Base-by-base conservation (phyloP, 2,797 vertebrate genomes). In the Huso huso region DNA sequence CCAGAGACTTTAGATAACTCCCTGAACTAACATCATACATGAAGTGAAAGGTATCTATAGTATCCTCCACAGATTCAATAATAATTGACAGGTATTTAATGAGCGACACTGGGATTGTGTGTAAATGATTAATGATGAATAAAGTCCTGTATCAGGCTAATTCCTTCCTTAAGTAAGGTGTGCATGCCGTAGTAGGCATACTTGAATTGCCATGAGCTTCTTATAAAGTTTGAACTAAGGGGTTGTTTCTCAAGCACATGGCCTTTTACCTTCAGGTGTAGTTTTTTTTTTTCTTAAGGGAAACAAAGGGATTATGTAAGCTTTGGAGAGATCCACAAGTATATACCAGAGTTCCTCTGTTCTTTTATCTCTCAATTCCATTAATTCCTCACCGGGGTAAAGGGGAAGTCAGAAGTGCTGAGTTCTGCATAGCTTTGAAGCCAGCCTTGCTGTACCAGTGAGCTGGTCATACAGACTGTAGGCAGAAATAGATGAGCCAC, bases 231-330 rank as follows among this genome's bases (percentile, higher is more conserved):
- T 82, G 67, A 52, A 63, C 76, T 74, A 78, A 50, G 67, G 80
- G 53, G 71, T 84, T 88, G 79, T 84, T 77, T 72, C 78, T 72
- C 74, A 70, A 78, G 80, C 78, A 7, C 65, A 72, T 80, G 76
- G 75, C 76, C 73, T 76, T 85, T 84, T 79, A 72, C 83, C 85
- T 79, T 78, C 67, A 75, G 73, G 73, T 78, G 70, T 71, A 69
- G 70, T 76, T 75, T 18, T 37, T 79, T 74, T 77, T 80, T 76
- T 6, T 67, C 63, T 82, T 71, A 66, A 71, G 73, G 74, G 73
- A 84, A 88, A 88, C 78, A 87, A 85, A 87, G 77, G 77, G 82
- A 87, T 92, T 90, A 92, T 82, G 79, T 75, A 79, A 82, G 79
- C 79, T 93, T 93, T 90, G 74, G 77, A 82, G 52, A 76, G 80